These are phyloP conservation scores for Chunga burmeisteri DNA, from an alignment of 2,113 vertebrate genomes.

Conservation along the genomic window DNA sequence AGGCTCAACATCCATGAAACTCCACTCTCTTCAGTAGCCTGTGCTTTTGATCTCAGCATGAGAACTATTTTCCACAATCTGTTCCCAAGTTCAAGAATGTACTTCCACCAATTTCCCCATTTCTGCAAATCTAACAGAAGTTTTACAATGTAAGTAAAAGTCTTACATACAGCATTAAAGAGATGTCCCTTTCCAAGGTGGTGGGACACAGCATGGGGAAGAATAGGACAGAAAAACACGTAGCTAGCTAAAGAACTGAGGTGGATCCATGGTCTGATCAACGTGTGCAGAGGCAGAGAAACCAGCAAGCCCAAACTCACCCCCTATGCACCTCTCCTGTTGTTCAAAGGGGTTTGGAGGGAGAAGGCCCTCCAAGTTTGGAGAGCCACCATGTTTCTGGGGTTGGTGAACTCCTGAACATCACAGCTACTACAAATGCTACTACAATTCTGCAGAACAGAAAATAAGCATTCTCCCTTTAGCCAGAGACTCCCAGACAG, in stretches of 20 bases:
- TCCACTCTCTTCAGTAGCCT: not conserved
- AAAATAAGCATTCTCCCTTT: not conserved
- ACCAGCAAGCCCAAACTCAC: accelerated
- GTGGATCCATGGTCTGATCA: not conserved
- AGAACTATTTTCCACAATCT: not conserved
- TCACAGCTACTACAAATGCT: not conserved
- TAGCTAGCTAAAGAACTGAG: not conserved
- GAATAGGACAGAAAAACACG: not conserved
- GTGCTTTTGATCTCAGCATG: not conserved
- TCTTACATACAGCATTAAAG: not conserved
- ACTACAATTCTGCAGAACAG: not conserved
- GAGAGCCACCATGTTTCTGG: accelerated
- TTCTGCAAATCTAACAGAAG: not conserved
- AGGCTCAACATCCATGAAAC: not conserved
- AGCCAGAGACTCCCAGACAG: not conserved
- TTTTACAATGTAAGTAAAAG: not conserved
- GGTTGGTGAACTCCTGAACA: not conserved
- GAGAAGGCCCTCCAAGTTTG: not conserved
- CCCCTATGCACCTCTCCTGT: accelerated
- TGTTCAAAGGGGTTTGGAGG: not conserved
- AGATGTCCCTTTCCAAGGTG: not conserved
- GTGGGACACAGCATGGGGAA: not conserved
- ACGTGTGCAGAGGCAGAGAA: not conserved
- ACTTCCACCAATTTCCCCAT: not conserved
- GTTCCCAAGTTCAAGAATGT: not conserved